These are phyloP conservation scores for Catagonus wagneri DNA, from an alignment of 2,113 vertebrate species.

Conservation along the genomic window DNA sequence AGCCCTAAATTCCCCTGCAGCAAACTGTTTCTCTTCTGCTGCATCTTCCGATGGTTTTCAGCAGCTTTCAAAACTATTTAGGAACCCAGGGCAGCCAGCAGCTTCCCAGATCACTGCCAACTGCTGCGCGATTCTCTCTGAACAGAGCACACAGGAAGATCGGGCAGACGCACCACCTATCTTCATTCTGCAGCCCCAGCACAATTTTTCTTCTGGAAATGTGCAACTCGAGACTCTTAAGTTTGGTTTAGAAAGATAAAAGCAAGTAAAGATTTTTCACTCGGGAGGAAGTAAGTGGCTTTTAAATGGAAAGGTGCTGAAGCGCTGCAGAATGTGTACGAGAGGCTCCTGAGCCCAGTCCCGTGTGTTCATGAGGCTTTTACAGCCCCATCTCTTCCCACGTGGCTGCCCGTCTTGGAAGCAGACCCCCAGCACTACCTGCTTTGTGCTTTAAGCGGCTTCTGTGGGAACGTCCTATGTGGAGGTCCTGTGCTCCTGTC, in stretches of 20 bases:
- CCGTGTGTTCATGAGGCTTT: background rate
- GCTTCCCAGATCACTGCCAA: conserved; percentile 16
- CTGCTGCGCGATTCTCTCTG: background rate
- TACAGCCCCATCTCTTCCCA: background rate
- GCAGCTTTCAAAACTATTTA: conserved; percentile 15
- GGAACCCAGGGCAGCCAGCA: background rate
- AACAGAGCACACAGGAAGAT: background rate
- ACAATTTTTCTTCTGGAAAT: background rate
- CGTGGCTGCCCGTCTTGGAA: background rate
- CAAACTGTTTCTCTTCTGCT: background rate
- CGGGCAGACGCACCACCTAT: background rate
- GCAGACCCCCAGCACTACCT: background rate
- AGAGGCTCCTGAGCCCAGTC: background rate
- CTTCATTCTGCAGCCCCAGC: background rate
- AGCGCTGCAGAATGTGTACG: fast-evolving
- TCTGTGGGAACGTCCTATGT: background rate
- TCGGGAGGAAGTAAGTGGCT: background rate
- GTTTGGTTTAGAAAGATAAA: conserved; percentile 51
- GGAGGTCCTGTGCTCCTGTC: background rate
- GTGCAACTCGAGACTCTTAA: background rate
- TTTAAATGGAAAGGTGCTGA: background rate
- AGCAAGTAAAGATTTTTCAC: background rate
- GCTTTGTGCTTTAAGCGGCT: background rate
- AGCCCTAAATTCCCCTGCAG: background rate
- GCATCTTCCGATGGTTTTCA: background rate